Evolutionary conservation across 1,140 invertebrate genomes (phyloP), one percentile per base, ranked within the genome.

Genomic region (Maniola jurtina): DNA sequence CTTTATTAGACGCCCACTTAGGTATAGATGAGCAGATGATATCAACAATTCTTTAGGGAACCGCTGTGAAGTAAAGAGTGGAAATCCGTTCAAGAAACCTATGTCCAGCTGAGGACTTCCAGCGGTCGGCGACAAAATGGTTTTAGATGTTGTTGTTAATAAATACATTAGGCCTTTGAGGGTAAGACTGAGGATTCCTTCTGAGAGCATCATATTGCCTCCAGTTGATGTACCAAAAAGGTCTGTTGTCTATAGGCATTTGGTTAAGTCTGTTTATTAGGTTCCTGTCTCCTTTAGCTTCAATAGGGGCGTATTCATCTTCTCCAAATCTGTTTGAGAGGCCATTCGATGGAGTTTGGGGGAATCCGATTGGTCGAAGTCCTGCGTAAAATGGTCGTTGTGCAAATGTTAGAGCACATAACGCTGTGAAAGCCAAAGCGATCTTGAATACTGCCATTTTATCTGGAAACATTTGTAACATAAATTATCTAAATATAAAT

Each of bases 221-320:
- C 80, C 89, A 88, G 64, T 94, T 94, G 7, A 93, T 38, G 40
- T 86, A 92, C 93, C 93, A 93, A 68, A 93, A 93, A 0, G 93
- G 93, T 69, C 86, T 83, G n/a, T 91, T 89, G 6, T 93, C 92
- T 1, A 84, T 72, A 7, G 93, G 93, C 84, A 93, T 86, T 7
- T 86, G 66, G 14, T 92, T 83, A 0, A 94, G 78, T 35, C 90
- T 77, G 45, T 92, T 89, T 0, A 93, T 70, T 5, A 92, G 73
- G 33, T 88, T 81, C 33, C 71, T 66, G 25, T 93, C 91, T 2
- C 92, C 92, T 47, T 73, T 73, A 11, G 90, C 91, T 63, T 92
- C 88, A 4, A 92, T 80, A 0, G 92, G 91, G 0, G 61, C 69
- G 6, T 69, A 66, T 59, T 70, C 74, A 15, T 78, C 69, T 63